Base-by-base conservation (phyloP, 2,797 vertebrate genomes). In the Malurus leucopterus region DNA sequence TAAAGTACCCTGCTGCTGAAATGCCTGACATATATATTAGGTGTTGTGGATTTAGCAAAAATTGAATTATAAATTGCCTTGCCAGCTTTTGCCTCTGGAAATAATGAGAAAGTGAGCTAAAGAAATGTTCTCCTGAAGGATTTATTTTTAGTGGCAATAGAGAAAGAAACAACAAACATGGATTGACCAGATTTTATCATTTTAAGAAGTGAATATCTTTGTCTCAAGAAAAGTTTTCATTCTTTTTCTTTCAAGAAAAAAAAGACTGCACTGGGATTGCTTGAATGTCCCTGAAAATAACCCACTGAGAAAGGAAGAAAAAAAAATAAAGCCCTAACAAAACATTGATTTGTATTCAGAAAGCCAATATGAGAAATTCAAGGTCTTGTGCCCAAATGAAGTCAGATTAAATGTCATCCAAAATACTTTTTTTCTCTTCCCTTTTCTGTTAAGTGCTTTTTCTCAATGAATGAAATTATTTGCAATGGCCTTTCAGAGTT, bases 1-100 rank as follows among this genome's bases (percentile, higher is more conserved):
- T 97, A 97, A 98, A 98, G 97, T 97, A 97, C 97, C 96, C 95
- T 97, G 96, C 97, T 95, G 98, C 98, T 97, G 98, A 99, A 98
- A 99, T 98, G 98, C 97, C 97, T 99, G 98, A 98, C 98, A 99
- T 98, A 98, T 99, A 99, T 99, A 99, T 98, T 98, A 97, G 98
- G 98, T 99, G 97, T 97, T 96, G 98, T 96, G 98, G 98, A 98
- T 98, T 98, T 98, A 98, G 98, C 98, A 98, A 98, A 99, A 98
- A 98, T 98, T 98, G 97, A 98, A 98, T 97, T 97, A 96, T 98
- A 98, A 99, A 98, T 99, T 98, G 97, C 97, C 97, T 96, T 98
- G 98, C 97, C 97, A 98, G 96, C 95, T 96, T 97, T 97, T 97
- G 97, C 97, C 97, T 97, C 97, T 97, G 97, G 97, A 98, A 98